Conservation (phyloP, 1,140 invertebrate species). For the Cephus cinctus region DNA sequence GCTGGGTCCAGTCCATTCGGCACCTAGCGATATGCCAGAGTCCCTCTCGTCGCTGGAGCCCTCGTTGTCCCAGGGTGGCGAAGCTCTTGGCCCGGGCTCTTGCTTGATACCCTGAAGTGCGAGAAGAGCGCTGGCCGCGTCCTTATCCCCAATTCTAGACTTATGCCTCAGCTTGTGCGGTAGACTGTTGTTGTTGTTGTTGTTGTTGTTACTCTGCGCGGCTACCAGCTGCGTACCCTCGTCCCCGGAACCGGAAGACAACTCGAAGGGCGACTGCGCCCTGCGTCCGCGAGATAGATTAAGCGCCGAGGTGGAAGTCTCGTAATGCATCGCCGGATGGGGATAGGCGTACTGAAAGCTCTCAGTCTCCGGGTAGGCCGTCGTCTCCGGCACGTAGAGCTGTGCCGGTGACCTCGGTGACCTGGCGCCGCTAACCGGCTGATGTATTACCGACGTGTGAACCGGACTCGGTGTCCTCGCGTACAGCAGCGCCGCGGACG, state of each 20-base stretch:
- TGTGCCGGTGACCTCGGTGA: slow-evolving; percentile 50
- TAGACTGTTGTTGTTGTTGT: slow-evolving; percentile 63
- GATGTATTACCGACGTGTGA: slow-evolving; percentile 68
- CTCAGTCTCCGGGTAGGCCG: slow-evolving; percentile 43
- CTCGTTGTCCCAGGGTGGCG: slow-evolving; percentile 78
- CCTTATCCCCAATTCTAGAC: slow-evolving; percentile 84
- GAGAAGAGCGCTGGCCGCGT: slow-evolving; percentile 75
- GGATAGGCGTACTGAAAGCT: slow-evolving; percentile 56
- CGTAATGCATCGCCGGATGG: slow-evolving; percentile 56
- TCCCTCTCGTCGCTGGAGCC: slow-evolving; percentile 85
- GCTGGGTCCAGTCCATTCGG: slow-evolving; percentile 61
- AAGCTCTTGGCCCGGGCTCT: slow-evolving; percentile 72
- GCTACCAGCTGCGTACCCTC: slow-evolving; percentile 59
- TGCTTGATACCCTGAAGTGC: slow-evolving; percentile 81
- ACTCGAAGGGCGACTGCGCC: slow-evolving; percentile 66
- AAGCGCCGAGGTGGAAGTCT: slow-evolving; percentile 59
- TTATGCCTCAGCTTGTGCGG: slow-evolving; percentile 91
- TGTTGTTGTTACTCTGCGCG: slow-evolving; percentile 43
- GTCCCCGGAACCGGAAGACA: slow-evolving; percentile 72
- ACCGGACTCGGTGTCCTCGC: slow-evolving; percentile 64
- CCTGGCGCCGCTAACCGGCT: slow-evolving; percentile 51
- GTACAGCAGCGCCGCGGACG: slow-evolving; percentile 54
- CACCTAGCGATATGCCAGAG: slow-evolving; percentile 81
- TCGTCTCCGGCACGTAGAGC: slow-evolving; percentile 43
- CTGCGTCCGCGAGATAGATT: slow-evolving; percentile 63